Base-by-base conservation (phyloP, 2,113 vertebrate species). In the Sebastes fasciatus region DNA sequence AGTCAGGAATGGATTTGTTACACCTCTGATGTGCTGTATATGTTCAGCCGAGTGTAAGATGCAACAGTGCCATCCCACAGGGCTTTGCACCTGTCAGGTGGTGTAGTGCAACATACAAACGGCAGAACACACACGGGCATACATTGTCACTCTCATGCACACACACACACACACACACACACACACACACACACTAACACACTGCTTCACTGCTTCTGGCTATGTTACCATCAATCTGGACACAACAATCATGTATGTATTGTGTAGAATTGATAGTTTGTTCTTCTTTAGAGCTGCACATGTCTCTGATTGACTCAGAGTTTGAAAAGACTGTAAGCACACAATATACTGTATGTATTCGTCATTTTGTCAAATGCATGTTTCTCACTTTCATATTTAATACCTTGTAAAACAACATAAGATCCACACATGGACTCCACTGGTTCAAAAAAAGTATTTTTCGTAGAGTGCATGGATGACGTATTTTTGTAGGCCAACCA, bases 1-100 rank as follows among this genome's bases (percentile, higher is more conserved):
- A 89, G 92, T 83, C 90, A 89, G 73, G 89, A 90, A 95, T 95
- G 92, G 94, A 95, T 95, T 95, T 94, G 84, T 94, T 92, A 86
- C 94, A 95, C 94, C 91, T 95, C 91, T 89, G 93, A 95, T 94
- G 90, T 93, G 92, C 90, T 88, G 89, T 88, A 88, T 88, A 92
- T 80, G 90, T 92, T 88, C 92, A 91, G 86, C 74, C 88, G 52
- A 92, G 93, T 93, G 94, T 79, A 86, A 93, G 87, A 89, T 87
- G 74, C 90, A 90, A 89, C 89, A 81, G 73, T 58, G 83, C 78
- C 86, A 64, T 84, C 93, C 92, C 90, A 89, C 87, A 84, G 92
- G 92, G 91, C 84, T 87, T 82, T 77, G 74, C 91, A 87, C 76
- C 84, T 90, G 89, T 88, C 91, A 87, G 85, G 87, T 74, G 78